Conservation (phyloP, 2,888 invertebrate genomes). For the Aleiodes alternator region DNA sequence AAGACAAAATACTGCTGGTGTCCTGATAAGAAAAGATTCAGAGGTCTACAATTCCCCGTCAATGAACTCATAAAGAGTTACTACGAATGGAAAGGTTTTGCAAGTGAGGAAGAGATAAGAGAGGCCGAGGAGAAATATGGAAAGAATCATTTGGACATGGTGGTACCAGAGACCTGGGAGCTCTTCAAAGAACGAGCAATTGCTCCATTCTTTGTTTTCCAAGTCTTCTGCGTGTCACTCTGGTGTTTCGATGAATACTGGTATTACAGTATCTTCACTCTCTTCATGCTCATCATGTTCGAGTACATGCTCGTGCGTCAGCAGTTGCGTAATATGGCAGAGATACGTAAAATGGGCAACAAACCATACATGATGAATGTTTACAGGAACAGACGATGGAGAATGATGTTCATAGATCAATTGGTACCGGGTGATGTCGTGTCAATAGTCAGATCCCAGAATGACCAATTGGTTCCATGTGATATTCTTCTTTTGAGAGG, state of each 20-base stretch:
- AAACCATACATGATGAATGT: constrained; percentile 93
- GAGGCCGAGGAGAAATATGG: constrained; percentile 90
- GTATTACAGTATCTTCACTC: constrained; percentile 98
- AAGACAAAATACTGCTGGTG: constrained; percentile 97
- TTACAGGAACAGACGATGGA: constrained; percentile 94
- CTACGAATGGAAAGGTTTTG: constrained; percentile 90
- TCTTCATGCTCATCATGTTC: constrained; percentile 96
- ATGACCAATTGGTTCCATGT: constrained; percentile 96
- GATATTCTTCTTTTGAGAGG: constrained; percentile 96
- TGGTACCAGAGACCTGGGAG: constrained; percentile 97
- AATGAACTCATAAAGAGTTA: constrained; percentile 84
- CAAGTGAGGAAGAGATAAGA: constrained; percentile 87
- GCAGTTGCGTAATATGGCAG: constrained; percentile 97
- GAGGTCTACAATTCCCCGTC: constrained; percentile 90
- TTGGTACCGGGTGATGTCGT: constrained; percentile 97
- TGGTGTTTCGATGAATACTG: constrained; percentile 99
- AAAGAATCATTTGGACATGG: constrained; percentile 88
- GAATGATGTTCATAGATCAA: constrained; percentile 89
- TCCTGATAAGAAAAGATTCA: constrained; percentile 87
- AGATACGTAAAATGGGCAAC: constrained; percentile 99
- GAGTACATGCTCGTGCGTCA: constrained; percentile 99
- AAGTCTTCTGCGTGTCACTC: constrained; percentile 98
- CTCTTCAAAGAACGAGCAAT: constrained; percentile 98
- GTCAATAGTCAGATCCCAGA: constrained; percentile 91
- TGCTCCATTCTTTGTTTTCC: constrained; percentile 99